phyloP scores from a whole-genome alignment of 1,140 invertebrate species.

The Drosophila burlai region DNA sequence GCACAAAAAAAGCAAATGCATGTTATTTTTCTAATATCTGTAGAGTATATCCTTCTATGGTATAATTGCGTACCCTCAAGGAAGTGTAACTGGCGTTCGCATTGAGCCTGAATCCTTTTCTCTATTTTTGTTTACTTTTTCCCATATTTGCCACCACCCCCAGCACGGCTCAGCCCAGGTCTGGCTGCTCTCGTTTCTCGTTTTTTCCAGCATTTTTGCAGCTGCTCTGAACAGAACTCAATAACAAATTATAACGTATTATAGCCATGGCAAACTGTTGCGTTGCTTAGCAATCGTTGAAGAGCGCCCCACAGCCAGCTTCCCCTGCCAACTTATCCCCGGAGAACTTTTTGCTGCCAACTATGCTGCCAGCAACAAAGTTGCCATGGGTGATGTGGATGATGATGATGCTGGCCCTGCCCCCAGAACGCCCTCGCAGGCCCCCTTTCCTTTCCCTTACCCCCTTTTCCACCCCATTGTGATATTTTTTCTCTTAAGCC shows the following conservation, averaged over 20 bases:
- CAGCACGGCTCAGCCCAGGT: constrained; percentile 17
- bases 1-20: background rate
- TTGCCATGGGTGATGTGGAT: constrained; percentile 75
- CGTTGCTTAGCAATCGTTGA: constrained; percentile 80
- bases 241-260: constrained; percentile 85
- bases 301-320: constrained; percentile 34
- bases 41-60: background rate
- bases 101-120: background rate
- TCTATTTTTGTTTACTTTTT: constrained; percentile 60
- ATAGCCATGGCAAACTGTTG: constrained; percentile 85
- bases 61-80: background rate
- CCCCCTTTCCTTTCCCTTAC: background rate
- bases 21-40: too few relatives aligned
- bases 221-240: constrained; percentile 80
- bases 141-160: constrained; percentile 31
- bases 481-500: constrained; percentile 73
- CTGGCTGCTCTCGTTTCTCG: constrained; percentile 14
- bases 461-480: constrained; percentile 48
- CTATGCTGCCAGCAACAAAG: constrained; percentile 79
- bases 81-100: constrained; percentile 19
- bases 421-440: background rate
- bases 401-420: constrained; percentile 34
- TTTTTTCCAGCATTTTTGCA: constrained; percentile 72
- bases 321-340: constrained; percentile 24
- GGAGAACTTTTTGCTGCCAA: constrained; percentile 41